phyloP scores from a whole-genome alignment of 2,888 invertebrate species.

The Adelphocoris suturalis region DNA sequence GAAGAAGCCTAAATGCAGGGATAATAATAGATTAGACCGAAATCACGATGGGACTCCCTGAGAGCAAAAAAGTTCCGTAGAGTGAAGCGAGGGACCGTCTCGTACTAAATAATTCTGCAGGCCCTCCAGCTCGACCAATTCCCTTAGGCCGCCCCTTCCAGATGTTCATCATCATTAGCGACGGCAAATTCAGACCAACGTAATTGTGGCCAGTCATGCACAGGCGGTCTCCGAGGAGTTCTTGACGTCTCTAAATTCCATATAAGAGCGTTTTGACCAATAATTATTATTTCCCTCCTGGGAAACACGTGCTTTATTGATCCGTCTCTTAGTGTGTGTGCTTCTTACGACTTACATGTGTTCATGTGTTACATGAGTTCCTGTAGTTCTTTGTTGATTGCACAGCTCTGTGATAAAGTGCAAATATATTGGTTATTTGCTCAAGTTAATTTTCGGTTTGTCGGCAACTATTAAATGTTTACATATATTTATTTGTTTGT shows the following conservation, averaged over 20 bases:
- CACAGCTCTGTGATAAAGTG: no score
- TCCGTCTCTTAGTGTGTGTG: neutral
- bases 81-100: neutral
- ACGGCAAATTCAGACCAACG: neutral
- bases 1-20: no score
- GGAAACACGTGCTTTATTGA: neutral
- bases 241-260: neutral
- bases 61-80: neutral
- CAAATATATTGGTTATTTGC: no score
- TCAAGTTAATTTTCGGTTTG: no score
- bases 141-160: neutral
- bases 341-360: no score
- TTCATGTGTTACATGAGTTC: no score
- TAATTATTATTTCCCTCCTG: neutral
- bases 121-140: neutral
- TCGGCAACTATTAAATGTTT: no score
- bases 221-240: neutral
- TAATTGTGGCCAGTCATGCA: neutral
- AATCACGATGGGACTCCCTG: neutral
- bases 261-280: neutral
- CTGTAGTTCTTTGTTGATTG: no score
- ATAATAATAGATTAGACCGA: neutral
- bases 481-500: no score
- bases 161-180: slow-evolving; percentile 14
- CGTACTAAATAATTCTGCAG: slow-evolving; percentile 9